Base-by-base conservation (phyloP, 2,797 vertebrate species). In the Cheirogaleus major region DNA sequence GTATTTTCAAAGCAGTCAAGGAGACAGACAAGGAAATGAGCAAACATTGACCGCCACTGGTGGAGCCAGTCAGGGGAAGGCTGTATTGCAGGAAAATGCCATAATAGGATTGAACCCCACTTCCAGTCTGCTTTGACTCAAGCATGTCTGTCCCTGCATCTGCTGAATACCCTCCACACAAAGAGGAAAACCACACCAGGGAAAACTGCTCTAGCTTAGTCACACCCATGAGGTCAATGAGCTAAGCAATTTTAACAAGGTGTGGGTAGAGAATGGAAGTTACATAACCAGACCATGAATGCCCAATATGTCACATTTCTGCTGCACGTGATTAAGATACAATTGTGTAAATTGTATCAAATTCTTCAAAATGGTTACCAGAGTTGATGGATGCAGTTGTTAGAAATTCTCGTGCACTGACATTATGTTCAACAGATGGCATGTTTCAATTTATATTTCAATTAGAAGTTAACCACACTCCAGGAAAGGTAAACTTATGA, bases 401-500 rank as follows among this genome's bases (percentile, higher is more conserved):
- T 90, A 88, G 55, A 87, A 72, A 93, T 95, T 84, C 45, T 84
- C 22, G 15, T 90, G 14, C 45, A 32, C 32, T 85, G 61, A 45
- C 25, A 84, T 73, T 93, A 70, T 73, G 20, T 95, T 95, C 76
- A 96, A 86, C 63, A 93, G 55, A 96, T 96, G 52, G 7, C 52
- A 48, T 85, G 90, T 95, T 92, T 55, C 45, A 20, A 55, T 76
- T 89, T 84, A 72, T 32, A 86, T 78, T 95, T 95, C 69, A 85
- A 85, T 95, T 93, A 97, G 59, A 95, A 93, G 41, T 88, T 92
- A 95, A 76, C 65, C 89, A 92, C 11, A 45, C 30, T 80, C 57
- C 23, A 95, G 84, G n/a, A 96, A 97, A 94, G 89, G 48, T 84
- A 59, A 91, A 96, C 27, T 18, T 45, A 70, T n/a, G 85, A n/a